Evolutionary conservation across 2,888 invertebrate genomes (phyloP), one percentile per base, ranked within the genome.

Genomic region (Agrochola macilenta): DNA sequence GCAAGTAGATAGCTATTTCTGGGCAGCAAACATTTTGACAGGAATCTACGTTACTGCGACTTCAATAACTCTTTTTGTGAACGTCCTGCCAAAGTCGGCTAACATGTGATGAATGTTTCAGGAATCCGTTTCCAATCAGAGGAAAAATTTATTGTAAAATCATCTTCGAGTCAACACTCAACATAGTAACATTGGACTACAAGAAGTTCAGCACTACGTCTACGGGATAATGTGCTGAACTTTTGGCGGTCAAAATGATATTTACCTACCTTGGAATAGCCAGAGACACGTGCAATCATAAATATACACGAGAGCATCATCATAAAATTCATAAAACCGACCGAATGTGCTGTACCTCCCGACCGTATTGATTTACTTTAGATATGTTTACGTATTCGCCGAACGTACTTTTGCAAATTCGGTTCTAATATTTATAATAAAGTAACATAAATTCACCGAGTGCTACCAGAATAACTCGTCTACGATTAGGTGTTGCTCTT

Each of bases 361-460:
- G 91, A 85, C 91, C 89, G 89, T 90, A 94, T 94, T 95, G 95
- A 95, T 95, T 96, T 95, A 95, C 94, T 94, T 93, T 92, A 90
- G 90, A 92, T 91, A 90, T 93, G 93, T 95, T 95, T 94, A 94
- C 93, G 92, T 88, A 90, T 90, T 89, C 91, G 90, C 85, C 95
- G 94, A 94, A 94, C 95, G 95, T 93, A 92, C 91, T 93, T 93
- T 91, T 92, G 91, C 91, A 92, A 93, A 92, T 91, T 92, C 90
- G 88, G 88, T 90, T 92, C 88, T 92, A 90, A 91, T 92, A 92
- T 93, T 92, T 93, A 90, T 89, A 90, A 91, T 92, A 92, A 92
- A 91, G 89, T 91, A 91, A 91, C 90, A 89, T 89, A 90, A 90
- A 91, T 90, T 90, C 85, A 86, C 85, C 86, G 91, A 88, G 89